These are phyloP conservation scores for Calyptommatus sinebrachiatus DNA, from an alignment of 2,113 vertebrate species.

Conservation along the genomic window DNA sequence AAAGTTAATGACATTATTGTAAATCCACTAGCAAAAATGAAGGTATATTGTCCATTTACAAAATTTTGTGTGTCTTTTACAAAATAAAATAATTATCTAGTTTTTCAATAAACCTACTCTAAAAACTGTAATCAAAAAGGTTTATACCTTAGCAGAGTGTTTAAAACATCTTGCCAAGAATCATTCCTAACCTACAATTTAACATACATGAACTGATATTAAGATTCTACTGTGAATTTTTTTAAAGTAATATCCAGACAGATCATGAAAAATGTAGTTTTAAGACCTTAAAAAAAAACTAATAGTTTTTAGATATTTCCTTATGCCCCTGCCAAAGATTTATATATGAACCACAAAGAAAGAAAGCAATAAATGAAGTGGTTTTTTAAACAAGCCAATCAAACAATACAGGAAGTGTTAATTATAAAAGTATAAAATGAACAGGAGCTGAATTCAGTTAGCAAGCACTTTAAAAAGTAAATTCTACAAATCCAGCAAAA, in stretches of 20 bases:
- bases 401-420: neutral
- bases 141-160: no score
- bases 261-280: neutral
- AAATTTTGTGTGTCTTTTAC: neutral
- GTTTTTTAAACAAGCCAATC: neutral
- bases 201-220: neutral
- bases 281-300: neutral
- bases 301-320: neutral
- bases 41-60: neutral
- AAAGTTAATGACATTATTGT: no score
- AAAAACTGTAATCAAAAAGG: neutral
- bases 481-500: no score
- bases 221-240: neutral
- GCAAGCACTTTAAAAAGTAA: no score
- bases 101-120: neutral
- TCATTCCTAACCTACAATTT: neutral
- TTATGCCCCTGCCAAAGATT: neutral
- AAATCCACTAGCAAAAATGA: no score
- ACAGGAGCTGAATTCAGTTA: no score
- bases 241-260: no score
- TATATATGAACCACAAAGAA: neutral
- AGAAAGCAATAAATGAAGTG: neutral
- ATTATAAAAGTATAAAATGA: neutral
- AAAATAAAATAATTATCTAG: neutral
- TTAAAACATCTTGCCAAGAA: neutral